These are phyloP conservation scores for Cryptophagus acutangulus DNA, from an alignment of 2,888 invertebrate genomes.

Conservation along the genomic window DNA sequence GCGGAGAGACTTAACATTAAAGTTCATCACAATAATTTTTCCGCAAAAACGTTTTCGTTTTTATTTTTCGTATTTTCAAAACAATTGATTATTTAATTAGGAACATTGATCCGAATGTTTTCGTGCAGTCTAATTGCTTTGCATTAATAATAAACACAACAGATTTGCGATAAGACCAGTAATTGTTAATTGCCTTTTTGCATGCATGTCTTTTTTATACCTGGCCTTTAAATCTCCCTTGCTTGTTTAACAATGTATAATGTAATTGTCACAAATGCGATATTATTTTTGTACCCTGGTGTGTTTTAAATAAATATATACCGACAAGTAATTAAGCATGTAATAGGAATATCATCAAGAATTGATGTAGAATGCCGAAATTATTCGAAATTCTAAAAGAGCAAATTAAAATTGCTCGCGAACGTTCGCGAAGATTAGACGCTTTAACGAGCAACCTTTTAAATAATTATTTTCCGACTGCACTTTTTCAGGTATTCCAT, in stretches of 20 bases:
- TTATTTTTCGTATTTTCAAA: conserved; percentile 30
- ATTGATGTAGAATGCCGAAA: no score
- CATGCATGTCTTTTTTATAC: conserved; percentile 42
- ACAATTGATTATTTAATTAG: conserved; percentile 48
- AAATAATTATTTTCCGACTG: no score
- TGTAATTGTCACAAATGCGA: conserved; percentile 28
- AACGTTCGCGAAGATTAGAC: no score
- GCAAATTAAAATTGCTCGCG: no score
- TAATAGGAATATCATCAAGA: no score
- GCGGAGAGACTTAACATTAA: no score
- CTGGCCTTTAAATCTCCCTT: conserved; percentile 38
- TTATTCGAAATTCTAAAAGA: no score
- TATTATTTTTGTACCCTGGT: conserved; percentile 16
- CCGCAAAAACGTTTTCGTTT: conserved; percentile 8
- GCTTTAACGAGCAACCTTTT: no score
- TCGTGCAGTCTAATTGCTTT: conserved; percentile 48
- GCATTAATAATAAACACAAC: conserved; percentile 51
- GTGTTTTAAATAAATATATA: conserved; percentile 4
- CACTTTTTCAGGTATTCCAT: no score
- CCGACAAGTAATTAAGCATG: no score
- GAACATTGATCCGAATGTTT: conserved; percentile 44
- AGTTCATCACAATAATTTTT: no score
- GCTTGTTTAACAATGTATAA: conserved; percentile 41
- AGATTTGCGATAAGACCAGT: conserved; percentile 48
- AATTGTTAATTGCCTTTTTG: conserved; percentile 51